Percentiles rank a stretch among this genome's conserved stretches.
phyloP scores from a whole-genome alignment of 2,113 vertebrate species.

The Gnathonemus echidnorhynchus region DNA sequence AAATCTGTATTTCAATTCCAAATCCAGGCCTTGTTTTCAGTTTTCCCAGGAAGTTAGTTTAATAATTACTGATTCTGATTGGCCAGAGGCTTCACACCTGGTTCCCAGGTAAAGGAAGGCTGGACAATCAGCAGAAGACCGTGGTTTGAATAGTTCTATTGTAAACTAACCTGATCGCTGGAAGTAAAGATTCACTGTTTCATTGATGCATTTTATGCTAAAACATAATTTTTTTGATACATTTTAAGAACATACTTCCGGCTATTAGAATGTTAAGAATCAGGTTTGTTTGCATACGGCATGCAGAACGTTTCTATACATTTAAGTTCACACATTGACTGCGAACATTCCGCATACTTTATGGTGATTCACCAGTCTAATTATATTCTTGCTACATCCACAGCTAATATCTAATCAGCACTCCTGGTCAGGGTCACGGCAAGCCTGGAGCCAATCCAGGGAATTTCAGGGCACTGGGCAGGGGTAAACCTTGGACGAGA shows the following conservation, averaged over 20 bases:
- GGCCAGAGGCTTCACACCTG: too few species aligned
- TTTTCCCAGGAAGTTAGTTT: neutral
- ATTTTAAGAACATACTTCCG: neutral
- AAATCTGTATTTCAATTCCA: neutral
- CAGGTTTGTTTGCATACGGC: neutral
- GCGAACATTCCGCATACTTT: neutral
- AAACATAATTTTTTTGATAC: neutral
- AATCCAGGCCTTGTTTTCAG: neutral
- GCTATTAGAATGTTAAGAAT: neutral
- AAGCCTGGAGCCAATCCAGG: neutral
- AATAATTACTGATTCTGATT: neutral
- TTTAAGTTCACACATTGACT: neutral
- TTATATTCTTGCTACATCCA: neutral
- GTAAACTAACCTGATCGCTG: neutral
- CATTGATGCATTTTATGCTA: neutral
- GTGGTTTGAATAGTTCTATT: neutral
- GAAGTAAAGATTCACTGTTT: neutral
- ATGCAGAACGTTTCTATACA: neutral
- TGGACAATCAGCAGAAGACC: neutral
- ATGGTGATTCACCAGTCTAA: neutral
- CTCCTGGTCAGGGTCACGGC: neutral
- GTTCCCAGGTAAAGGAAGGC: neutral
- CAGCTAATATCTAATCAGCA: neutral
- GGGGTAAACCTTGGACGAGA: neutral
- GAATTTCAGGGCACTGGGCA: neutral